Percentiles rank a stretch among this genome's conserved stretches.
Evolutionary conservation across 2,797 vertebrate species (phyloP).

Genomic region (Discoglossus pictus): DNA sequence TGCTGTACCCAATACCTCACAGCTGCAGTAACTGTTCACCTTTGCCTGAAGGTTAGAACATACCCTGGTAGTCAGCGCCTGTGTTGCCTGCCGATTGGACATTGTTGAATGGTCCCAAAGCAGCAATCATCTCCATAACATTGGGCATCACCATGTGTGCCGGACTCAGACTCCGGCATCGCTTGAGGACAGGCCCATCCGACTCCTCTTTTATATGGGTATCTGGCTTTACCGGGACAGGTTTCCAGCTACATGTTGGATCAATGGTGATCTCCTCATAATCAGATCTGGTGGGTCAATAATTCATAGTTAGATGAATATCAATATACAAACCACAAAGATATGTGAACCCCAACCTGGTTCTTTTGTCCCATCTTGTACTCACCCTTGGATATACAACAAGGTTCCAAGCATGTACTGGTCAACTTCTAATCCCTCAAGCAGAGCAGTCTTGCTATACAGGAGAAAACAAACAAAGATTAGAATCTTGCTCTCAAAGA

Average conservation of each 20-base stretch:
- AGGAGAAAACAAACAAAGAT: constrained; percentile 10
- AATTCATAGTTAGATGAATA: constrained; percentile 2
- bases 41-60: constrained; percentile 24
- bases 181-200: constrained; percentile 86
- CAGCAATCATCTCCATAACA: constrained; percentile 95
- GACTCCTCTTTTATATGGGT: constrained; percentile 89
- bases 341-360: background rate
- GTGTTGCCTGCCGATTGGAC: constrained; percentile 68
- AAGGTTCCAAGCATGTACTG: constrained; percentile 96
- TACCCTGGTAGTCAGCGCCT: constrained; percentile 83
- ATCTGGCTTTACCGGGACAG: constrained; percentile 89
- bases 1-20: constrained; percentile 1
- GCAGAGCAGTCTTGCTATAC: constrained; percentile 90
- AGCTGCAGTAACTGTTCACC: background rate
- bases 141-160: constrained; percentile 90
- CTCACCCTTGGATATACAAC: constrained; percentile 94
- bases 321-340: constrained; percentile 11
- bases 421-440: constrained; percentile 94
- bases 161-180: constrained; percentile 91
- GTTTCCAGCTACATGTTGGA: constrained; percentile 92
- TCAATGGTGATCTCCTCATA: constrained; percentile 97
- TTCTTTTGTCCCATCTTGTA: background rate
- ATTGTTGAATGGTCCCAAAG: constrained; percentile 83
- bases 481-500: background rate
- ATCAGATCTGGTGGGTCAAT: constrained; percentile 75